Conservation (phyloP, 2,888 invertebrate species). For the Calameuta pallipes region DNA sequence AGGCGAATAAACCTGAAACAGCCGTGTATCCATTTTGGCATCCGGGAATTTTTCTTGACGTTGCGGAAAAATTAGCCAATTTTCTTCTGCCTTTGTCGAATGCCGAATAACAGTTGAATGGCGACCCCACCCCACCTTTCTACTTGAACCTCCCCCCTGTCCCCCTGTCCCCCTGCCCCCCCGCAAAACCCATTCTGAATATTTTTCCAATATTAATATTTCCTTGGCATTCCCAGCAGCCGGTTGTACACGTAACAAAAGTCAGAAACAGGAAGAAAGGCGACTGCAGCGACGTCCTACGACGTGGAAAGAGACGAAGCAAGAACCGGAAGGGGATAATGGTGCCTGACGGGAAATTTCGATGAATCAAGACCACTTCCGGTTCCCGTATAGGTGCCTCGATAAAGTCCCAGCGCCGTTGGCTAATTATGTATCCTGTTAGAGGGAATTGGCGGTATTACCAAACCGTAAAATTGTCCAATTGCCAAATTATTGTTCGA, state of each 20-base stretch:
- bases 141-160: not conserved
- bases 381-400: not conserved
- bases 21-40: not conserved
- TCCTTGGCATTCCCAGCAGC: slow-evolving; percentile 31
- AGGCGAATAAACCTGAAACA: not conserved
- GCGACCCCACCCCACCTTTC: slow-evolving; percentile 18
- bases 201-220: slow-evolving; percentile 39
- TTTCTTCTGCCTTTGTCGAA: slow-evolving; percentile 41
- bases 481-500: not conserved
- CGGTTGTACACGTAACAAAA: not conserved
- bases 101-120: slow-evolving; percentile 29
- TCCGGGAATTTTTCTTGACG: not conserved
- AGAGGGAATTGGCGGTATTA: not conserved
- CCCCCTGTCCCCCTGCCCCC: no score
- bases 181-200: not conserved
- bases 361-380: not conserved
- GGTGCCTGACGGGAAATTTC: not conserved
- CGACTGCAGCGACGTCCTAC: not conserved
- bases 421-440: not conserved
- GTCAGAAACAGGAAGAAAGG: not conserved
- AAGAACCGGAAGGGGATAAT: not conserved
- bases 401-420: not conserved
- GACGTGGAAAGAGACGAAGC: not conserved
- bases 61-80: slow-evolving; percentile 43
- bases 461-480: not conserved